Percentiles rank a stretch among this genome's conserved stretches.
phyloP scores from a whole-genome alignment of 2,888 invertebrate genomes.

The Phaedon cochleariae region DNA sequence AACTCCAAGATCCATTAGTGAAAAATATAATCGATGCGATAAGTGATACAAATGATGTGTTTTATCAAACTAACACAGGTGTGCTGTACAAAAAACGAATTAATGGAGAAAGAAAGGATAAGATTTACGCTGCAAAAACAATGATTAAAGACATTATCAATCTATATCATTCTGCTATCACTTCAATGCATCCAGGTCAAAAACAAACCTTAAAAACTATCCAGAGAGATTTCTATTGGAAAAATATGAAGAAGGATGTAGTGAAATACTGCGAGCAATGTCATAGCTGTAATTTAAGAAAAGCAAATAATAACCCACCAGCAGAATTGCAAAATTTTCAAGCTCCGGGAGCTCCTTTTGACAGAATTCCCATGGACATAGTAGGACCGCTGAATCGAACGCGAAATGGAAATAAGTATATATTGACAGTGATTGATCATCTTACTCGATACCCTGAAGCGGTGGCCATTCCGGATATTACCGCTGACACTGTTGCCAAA shows the following conservation, averaged over 20 bases:
- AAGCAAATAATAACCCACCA: slow-evolving; percentile 6
- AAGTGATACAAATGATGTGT: not conserved
- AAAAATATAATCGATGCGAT: not conserved
- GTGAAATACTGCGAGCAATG: slow-evolving; percentile 35
- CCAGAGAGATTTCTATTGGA: slow-evolving; percentile 37
- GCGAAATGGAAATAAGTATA: slow-evolving; percentile 34
- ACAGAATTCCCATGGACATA: slow-evolving; percentile 38
- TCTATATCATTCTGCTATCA: slow-evolving; percentile 30
- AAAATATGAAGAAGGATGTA: slow-evolving; percentile 28
- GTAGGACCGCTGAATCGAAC: slow-evolving; percentile 41
- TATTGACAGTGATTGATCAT: slow-evolving; percentile 41
- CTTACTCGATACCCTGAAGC: slow-evolving; percentile 39
- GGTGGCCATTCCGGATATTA: slow-evolving; percentile 31
- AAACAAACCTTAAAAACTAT: not conserved
- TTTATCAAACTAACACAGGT: not conserved
- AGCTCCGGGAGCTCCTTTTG: slow-evolving; percentile 26
- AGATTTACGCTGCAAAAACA: not conserved
- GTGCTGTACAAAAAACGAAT: not conserved
- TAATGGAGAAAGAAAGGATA: not conserved
- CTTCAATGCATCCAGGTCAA: not conserved
- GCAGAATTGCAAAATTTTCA: slow-evolving; percentile 2
- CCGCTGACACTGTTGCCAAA: slow-evolving; percentile 33
- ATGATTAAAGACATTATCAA: slow-evolving; percentile 16
- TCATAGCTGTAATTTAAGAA: slow-evolving; percentile 36
- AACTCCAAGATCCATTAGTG: not conserved